Evolutionary conservation across 2,888 invertebrate genomes (phyloP).

Genomic region (Serripes groenlandicus): DNA sequence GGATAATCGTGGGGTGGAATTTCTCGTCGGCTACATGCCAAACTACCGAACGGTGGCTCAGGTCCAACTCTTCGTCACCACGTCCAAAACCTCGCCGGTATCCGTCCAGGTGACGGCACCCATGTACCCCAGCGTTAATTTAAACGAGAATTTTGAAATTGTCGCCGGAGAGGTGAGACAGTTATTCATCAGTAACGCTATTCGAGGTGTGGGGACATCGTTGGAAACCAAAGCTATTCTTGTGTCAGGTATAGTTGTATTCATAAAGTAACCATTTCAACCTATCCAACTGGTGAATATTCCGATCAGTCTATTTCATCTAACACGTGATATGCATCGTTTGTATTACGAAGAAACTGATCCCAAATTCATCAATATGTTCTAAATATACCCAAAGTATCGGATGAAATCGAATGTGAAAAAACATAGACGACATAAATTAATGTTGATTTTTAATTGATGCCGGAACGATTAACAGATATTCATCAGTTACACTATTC

Average conservation of each 20-base stretch:
- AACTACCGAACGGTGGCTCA: slow-evolving; percentile 31
- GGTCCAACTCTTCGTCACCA: slow-evolving; percentile 70
- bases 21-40: slow-evolving; percentile 67
- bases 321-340: too few species aligned
- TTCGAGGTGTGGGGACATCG: slow-evolving; percentile 61
- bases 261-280: too few species aligned
- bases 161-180: slow-evolving; percentile 65
- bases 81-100: slow-evolving; percentile 59
- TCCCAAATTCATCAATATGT: too few species aligned
- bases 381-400: too few species aligned
- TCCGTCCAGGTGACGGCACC: slow-evolving; percentile 65
- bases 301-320: too few species aligned
- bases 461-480: too few species aligned
- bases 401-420: too few species aligned
- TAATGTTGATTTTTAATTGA: too few species aligned
- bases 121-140: slow-evolving; percentile 24
- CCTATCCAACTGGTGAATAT: too few species aligned
- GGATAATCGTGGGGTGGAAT: slow-evolving; percentile 68
- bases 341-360: too few species aligned
- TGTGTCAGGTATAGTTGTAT: slow-evolving; percentile 50
- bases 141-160: slow-evolving; percentile 59
- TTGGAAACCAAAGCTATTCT: slow-evolving; percentile 59
- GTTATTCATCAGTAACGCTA: slow-evolving; percentile 41
- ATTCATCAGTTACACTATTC: too few species aligned
- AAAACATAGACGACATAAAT: too few species aligned